Evolutionary conservation across 2,797 vertebrate species (phyloP).

Genomic region (Cossypha heuglini): DNA sequence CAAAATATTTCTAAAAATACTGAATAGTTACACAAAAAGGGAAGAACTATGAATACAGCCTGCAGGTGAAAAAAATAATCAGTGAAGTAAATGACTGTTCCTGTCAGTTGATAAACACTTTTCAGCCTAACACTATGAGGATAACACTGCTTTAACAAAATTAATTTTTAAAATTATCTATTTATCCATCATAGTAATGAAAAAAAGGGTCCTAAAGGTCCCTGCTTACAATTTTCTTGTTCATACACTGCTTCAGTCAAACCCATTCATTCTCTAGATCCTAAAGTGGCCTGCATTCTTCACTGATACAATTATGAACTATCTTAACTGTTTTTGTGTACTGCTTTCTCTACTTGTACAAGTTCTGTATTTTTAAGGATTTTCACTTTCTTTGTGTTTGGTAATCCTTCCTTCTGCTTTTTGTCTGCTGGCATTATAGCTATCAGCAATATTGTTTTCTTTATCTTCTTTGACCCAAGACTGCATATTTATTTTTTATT

Average conservation of each 20-base stretch:
- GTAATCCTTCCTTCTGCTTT: background rate
- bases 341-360: background rate
- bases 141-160: background rate
- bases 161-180: background rate
- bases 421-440: background rate
- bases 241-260: background rate
- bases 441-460: background rate
- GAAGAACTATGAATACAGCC: background rate
- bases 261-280: background rate
- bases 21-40: background rate
- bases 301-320: background rate
- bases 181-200: background rate
- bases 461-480: background rate
- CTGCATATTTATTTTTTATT: background rate
- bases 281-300: background rate
- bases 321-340: background rate
- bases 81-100: background rate
- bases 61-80: background rate
- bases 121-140: background rate
- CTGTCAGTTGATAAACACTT: background rate
- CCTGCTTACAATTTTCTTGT: background rate
- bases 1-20: background rate
- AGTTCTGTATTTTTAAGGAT: background rate
- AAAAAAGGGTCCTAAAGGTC: background rate
- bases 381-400: background rate